Conservation (phyloP, 2,797 vertebrate genomes). For the Chelon auratus region DNA sequence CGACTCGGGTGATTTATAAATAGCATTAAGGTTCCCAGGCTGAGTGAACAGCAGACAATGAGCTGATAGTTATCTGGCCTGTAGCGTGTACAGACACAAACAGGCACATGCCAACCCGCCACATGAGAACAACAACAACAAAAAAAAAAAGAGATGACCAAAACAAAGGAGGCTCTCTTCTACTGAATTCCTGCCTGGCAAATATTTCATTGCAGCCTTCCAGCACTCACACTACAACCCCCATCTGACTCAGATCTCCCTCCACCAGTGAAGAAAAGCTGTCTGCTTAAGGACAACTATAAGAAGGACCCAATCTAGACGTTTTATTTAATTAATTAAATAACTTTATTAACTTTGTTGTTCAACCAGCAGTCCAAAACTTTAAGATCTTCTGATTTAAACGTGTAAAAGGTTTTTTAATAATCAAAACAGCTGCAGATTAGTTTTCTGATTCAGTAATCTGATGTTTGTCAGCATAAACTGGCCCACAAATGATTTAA, state of each 20-base stretch:
- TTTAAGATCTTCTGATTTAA: too few relatives aligned
- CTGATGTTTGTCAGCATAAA: too few relatives aligned
- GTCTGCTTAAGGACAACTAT: not conserved
- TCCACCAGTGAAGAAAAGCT: not conserved
- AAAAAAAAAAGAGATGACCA: constrained; percentile 47
- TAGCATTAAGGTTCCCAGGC: constrained; percentile 66
- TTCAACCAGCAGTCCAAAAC: too few relatives aligned
- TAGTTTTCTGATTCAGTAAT: too few relatives aligned
- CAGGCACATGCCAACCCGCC: constrained; percentile 26
- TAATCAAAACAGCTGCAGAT: too few relatives aligned
- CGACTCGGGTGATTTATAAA: constrained; percentile 63
- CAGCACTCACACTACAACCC: constrained; percentile 9
- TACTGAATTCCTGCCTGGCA: constrained; percentile 59
- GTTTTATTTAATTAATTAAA: too few relatives aligned
- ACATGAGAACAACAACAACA: constrained; percentile 31
- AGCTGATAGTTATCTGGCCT: constrained; percentile 57
- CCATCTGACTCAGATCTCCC: not conserved
- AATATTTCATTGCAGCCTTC: constrained; percentile 47
- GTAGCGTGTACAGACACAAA: constrained; percentile 42
- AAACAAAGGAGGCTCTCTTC: constrained; percentile 79
- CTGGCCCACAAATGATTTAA: too few relatives aligned
- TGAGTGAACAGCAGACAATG: constrained; percentile 58
- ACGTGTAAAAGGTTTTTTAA: too few relatives aligned
- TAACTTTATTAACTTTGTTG: too few relatives aligned
- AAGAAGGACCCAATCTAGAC: too few relatives aligned